Evolutionary conservation across 2,113 vertebrate genomes (phyloP).

Genomic region (Nycticorax nycticorax): DNA sequence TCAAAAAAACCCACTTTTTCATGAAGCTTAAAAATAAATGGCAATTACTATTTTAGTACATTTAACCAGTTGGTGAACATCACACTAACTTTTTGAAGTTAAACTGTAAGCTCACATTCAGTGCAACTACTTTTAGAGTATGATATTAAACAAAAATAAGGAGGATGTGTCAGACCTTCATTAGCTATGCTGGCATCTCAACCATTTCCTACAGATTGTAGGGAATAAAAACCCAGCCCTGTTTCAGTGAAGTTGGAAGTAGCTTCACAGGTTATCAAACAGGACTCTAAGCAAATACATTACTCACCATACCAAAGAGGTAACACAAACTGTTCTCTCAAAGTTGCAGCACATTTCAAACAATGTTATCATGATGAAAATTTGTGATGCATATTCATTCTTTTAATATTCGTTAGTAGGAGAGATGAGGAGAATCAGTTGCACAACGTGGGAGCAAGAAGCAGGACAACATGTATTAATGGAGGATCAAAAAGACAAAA

Average conservation of each 20-base stretch:
- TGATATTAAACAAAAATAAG: not conserved
- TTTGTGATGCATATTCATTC: not conserved
- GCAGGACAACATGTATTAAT: not conserved
- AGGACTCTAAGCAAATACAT: not conserved
- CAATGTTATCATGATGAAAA: not conserved
- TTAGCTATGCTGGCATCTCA: not conserved
- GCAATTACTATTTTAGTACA: not conserved
- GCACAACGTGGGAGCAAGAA: not conserved
- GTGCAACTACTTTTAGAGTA: not conserved
- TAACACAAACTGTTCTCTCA: not conserved
- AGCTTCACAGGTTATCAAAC: not conserved
- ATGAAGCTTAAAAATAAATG: not conserved
- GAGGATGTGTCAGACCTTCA: not conserved
- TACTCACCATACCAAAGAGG: not conserved
- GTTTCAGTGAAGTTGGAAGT: not conserved
- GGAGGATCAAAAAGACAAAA: not conserved
- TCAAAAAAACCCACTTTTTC: fast-evolving
- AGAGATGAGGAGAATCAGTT: not conserved
- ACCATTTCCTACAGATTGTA: not conserved
- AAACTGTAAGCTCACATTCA: not conserved
- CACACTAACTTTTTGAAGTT: not conserved
- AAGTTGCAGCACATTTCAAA: not conserved
- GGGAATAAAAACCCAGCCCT: not conserved
- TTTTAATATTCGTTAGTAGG: not conserved
- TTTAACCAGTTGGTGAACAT: not conserved